Conservation (phyloP, 2,888 invertebrate species). For the Prosapia bicincta region DNA sequence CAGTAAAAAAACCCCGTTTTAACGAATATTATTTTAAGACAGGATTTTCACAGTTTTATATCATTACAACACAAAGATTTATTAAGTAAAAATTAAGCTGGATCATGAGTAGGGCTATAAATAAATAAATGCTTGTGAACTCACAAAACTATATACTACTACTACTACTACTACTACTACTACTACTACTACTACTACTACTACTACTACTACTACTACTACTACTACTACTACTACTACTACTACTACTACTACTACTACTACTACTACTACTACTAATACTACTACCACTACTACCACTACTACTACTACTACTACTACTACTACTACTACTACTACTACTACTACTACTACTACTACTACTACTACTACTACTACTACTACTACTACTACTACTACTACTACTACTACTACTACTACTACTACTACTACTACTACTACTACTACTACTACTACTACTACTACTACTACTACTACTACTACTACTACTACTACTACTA, state of each 20-base stretch:
- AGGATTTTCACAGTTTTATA: no score
- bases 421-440: conserved; percentile 23
- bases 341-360: conserved; percentile 5
- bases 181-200: conserved; percentile 12
- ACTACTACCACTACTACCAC: no score
- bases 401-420: conserved; percentile 24
- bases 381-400: conserved; percentile 14
- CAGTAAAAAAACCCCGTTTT: no score
- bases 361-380: conserved; percentile 20
- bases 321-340: conserved; percentile 5
- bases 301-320: conserved; percentile 5
- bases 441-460: conserved; percentile 17
- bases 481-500: no score
- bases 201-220: conserved; percentile 17
- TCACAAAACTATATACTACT: no score
- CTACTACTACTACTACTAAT: no score
- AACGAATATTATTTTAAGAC: no score
- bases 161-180: conserved; percentile 21
- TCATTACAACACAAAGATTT: no score
- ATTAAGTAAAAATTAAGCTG: no score
- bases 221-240: conserved; percentile 24
- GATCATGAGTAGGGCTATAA: no score
- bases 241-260: conserved; percentile 22
- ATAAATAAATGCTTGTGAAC: no score
- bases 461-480: conserved; percentile 14